phyloP scores from a whole-genome alignment of 1,140 invertebrate genomes.

The Episyrphus balteatus region DNA sequence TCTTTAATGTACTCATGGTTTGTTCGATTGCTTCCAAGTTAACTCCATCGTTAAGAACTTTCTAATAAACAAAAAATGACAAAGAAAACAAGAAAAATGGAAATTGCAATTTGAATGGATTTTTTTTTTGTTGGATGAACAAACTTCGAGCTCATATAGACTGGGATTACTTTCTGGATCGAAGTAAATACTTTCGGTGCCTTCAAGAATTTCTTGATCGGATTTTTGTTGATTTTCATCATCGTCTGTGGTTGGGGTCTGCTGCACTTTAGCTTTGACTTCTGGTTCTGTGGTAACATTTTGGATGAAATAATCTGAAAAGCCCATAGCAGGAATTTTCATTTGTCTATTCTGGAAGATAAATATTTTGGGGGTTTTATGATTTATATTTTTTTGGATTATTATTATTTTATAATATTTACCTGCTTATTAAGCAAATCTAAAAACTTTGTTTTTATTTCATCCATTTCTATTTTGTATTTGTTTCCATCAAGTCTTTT shows the following conservation, averaged over 20 bases:
- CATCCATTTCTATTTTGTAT: slow-evolving; percentile 37
- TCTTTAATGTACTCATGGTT: slow-evolving; percentile 53
- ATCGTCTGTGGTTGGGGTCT: slow-evolving; percentile 5
- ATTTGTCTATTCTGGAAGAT: slow-evolving; percentile 30
- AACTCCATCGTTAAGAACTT: slow-evolving; percentile 45
- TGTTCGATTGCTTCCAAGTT: slow-evolving; percentile 56
- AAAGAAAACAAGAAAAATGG: background rate
- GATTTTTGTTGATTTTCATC: slow-evolving; percentile 37
- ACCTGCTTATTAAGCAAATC: slow-evolving; percentile 44
- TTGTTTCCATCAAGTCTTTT: background rate
- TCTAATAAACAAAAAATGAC: slow-evolving; percentile 33
- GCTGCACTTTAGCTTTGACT: slow-evolving; percentile 1
- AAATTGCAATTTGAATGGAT: background rate
- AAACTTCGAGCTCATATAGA: slow-evolving; percentile 53
- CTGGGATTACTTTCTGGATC: slow-evolving; percentile 48
- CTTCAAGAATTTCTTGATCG: slow-evolving; percentile 64
- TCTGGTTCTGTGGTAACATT: slow-evolving; percentile 19
- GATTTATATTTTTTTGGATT: background rate
- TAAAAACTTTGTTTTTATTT: slow-evolving; percentile 42
- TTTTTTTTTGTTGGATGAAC: background rate
- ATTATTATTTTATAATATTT: slow-evolving; percentile 4
- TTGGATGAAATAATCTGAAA: slow-evolving; percentile 40
- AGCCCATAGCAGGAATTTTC: slow-evolving; percentile 45
- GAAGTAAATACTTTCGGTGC: slow-evolving; percentile 59
- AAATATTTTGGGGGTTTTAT: no score